Percentiles rank a stretch among this genome's conserved stretches.
These are phyloP conservation scores for Pocillopora grandis DNA, from an alignment of 92 coral and sea anemone genomes.

Conservation along the genomic window DNA sequence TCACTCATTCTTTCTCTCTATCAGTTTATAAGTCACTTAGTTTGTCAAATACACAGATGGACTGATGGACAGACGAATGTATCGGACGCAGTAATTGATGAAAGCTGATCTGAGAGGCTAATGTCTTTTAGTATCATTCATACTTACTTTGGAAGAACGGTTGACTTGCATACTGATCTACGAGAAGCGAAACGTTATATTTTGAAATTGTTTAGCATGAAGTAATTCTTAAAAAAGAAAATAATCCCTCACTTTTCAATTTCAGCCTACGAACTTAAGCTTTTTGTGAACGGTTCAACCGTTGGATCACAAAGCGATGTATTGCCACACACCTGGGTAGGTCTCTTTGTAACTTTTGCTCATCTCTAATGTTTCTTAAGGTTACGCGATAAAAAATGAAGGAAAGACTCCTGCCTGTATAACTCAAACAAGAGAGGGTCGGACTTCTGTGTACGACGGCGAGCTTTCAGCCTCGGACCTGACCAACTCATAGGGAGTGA, in stretches of 20 bases:
- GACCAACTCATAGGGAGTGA: too few species aligned
- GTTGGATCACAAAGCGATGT: constrained; percentile 62
- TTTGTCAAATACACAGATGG: too few species aligned
- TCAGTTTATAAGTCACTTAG: too few species aligned
- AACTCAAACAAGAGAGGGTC: too few species aligned
- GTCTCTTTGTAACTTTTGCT: not conserved
- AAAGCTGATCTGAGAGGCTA: not conserved
- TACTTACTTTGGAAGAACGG: too few species aligned
- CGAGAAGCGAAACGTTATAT: not conserved
- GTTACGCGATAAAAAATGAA: not conserved
- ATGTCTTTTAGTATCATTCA: too few species aligned
- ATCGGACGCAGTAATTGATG: not conserved
- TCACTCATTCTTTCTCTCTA: not conserved
- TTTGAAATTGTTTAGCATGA: not conserved
- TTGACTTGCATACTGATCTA: not conserved
- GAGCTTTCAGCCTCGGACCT: too few species aligned
- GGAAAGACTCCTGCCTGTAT: too few species aligned
- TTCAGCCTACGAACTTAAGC: constrained; percentile 75
- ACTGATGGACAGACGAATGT: not conserved
- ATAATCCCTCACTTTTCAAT: not conserved
- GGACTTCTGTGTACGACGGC: too few species aligned
- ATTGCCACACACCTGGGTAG: constrained; percentile 72
- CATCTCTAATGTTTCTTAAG: not conserved
- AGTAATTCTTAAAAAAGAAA: not conserved
- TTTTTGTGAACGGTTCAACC: constrained; percentile 87